Percentiles rank a stretch among this genome's conserved stretches.
Conservation (phyloP, 1,140 invertebrate species). For the Hyphantria cunea region DNA sequence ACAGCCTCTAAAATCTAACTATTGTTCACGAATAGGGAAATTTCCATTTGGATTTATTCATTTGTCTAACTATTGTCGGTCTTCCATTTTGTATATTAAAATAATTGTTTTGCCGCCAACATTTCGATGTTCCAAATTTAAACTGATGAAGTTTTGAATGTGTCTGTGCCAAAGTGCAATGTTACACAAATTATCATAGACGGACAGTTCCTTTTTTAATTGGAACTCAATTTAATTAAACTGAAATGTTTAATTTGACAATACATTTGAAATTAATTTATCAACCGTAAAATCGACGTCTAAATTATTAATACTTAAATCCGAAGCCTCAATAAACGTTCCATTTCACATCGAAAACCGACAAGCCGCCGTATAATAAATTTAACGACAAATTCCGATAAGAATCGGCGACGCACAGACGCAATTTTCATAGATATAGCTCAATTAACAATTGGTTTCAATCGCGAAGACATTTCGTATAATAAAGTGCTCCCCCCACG, state of each 20-base stretch:
- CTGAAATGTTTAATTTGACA: neutral
- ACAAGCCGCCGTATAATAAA: slow-evolving; percentile 64
- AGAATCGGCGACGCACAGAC: slow-evolving; percentile 68
- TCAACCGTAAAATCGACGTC: slow-evolving; percentile 28
- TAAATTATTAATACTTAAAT: slow-evolving; percentile 47
- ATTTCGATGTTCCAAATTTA: slow-evolving; percentile 31
- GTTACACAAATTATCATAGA: neutral
- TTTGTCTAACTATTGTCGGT: slow-evolving; percentile 80
- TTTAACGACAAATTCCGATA: slow-evolving; percentile 74
- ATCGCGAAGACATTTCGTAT: slow-evolving; percentile 76
- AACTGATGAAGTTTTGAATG: slow-evolving; percentile 12
- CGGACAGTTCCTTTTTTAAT: neutral
- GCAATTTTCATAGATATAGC: slow-evolving; percentile 79
- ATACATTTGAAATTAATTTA: slow-evolving; percentile 22
- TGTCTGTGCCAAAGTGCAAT: slow-evolving; percentile 8
- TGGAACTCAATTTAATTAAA: neutral
- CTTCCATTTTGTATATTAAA: slow-evolving; percentile 55
- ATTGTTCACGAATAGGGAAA: slow-evolving; percentile 79
- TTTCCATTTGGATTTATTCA: slow-evolving; percentile 81
- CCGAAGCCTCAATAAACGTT: slow-evolving; percentile 43
- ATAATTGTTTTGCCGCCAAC: slow-evolving; percentile 40
- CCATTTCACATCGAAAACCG: slow-evolving; percentile 50
- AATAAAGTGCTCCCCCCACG: slow-evolving; percentile 68
- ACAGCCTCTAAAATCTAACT: slow-evolving; percentile 80
- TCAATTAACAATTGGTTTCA: slow-evolving; percentile 81